These are phyloP conservation scores for Globodera ellingtonae DNA, from an alignment of 1,140 invertebrate species.

Conservation along the genomic window DNA sequence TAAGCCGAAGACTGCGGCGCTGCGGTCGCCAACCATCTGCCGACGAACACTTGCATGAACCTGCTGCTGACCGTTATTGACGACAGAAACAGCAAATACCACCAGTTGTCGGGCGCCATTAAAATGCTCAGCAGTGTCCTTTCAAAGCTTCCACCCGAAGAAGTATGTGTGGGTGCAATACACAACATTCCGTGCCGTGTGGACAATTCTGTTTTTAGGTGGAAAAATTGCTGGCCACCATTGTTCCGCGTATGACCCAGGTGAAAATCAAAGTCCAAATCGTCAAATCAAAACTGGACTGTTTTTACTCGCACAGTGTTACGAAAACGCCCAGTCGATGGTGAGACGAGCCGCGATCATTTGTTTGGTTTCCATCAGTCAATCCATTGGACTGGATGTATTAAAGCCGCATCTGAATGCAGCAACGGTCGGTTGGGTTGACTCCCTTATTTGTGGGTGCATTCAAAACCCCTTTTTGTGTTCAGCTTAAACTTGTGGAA, in stretches of 20 bases:
- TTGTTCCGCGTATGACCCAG: constrained; percentile 85
- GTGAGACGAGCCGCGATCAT: constrained; percentile 91
- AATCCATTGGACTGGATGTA: constrained; percentile 79
- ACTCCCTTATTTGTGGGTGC: too few relatives aligned
- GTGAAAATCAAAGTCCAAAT: constrained; percentile 67
- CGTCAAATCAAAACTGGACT: not conserved
- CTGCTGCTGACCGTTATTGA: constrained; percentile 80
- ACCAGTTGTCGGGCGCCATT: constrained; percentile 84
- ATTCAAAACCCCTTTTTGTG: constrained; percentile 5
- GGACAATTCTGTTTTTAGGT: constrained; percentile 60
- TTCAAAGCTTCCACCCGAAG: constrained; percentile 72
- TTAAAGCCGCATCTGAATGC: constrained; percentile 79
- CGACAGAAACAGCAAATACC: constrained; percentile 75
- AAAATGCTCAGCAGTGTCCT: constrained; percentile 87
- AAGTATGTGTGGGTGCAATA: constrained; percentile 62
- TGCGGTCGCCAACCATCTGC: constrained; percentile 76
- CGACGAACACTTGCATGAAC: constrained; percentile 74
- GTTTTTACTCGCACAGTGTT: constrained; percentile 72
- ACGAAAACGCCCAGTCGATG: constrained; percentile 82
- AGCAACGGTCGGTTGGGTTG: constrained; percentile 73
- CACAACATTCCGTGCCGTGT: not conserved
- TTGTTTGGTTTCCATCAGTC: constrained; percentile 88
- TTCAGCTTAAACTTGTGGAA: constrained; percentile 74
- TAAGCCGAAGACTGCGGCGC: constrained; percentile 73
- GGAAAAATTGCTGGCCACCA: constrained; percentile 73